phyloP scores from a whole-genome alignment of 2,888 invertebrate genomes.

The Noctua comes region DNA sequence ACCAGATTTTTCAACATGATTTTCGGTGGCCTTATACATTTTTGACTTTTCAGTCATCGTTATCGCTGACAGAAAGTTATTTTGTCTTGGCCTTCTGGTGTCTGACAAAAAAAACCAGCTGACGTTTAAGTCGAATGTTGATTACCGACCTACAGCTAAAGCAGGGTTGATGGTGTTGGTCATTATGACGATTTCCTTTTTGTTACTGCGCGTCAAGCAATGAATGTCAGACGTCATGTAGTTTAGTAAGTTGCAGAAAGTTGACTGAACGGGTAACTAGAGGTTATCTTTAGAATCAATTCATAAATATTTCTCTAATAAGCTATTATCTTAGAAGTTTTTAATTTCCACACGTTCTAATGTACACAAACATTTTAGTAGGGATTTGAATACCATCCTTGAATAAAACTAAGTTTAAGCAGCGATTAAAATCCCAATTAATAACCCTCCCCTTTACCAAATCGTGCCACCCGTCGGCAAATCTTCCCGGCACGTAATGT shows the following conservation, averaged over 20 bases:
- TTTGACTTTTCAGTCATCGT: neutral
- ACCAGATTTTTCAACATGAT: neutral
- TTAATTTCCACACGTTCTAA: neutral
- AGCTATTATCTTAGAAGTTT: neutral
- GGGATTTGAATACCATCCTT: too few species aligned
- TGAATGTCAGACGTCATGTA: neutral
- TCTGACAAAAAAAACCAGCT: neutral
- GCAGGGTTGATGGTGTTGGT: neutral
- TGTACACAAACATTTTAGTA: neutral
- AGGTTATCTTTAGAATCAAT: neutral
- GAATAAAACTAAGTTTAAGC: constrained; percentile 7
- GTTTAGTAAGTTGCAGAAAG: neutral
- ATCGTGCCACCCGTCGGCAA: constrained; percentile 44
- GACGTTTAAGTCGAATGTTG: neutral
- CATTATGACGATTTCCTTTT: neutral
- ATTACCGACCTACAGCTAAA: neutral
- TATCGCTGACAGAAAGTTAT: neutral
- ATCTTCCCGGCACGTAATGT: constrained; percentile 65
- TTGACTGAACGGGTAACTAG: neutral
- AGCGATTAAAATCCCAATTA: constrained; percentile 13
- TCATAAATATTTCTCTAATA: neutral
- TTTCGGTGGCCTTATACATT: neutral
- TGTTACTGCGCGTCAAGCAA: neutral
- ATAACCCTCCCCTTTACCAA: neutral
- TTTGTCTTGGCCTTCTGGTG: neutral